A percentile compares a stretch with the other conserved stretches of the same genome.
These are phyloP conservation scores for Anticlea derivata DNA, from an alignment of 2,888 invertebrate genomes.

Conservation along the genomic window DNA sequence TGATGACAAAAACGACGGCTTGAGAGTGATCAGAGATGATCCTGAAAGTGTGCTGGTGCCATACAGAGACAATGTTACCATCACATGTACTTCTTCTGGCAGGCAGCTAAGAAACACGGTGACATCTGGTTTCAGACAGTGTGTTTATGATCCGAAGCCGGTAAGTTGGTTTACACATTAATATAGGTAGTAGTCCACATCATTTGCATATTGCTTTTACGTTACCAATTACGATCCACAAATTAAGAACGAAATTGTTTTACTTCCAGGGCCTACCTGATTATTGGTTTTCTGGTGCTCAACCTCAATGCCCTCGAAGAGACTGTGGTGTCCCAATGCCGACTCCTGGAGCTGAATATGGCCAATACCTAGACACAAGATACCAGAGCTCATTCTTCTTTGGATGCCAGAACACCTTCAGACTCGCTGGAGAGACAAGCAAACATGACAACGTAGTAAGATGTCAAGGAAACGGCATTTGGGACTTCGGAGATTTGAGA, in stretches of 20 bases:
- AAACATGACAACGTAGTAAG: conserved; percentile 96
- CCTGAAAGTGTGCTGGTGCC: conserved; percentile 93
- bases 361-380: conserved; percentile 93
- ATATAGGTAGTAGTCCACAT: neutral
- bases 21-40: conserved; percentile 90
- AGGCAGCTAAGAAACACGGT: conserved; percentile 91
- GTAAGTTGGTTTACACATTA: conserved; percentile 57
- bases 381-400: conserved; percentile 97
- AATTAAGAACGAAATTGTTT: conserved; percentile 2
- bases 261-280: conserved; percentile 89
- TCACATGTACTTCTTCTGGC: conserved; percentile 91
- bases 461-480: conserved; percentile 95
- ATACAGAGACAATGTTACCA: conserved; percentile 95
- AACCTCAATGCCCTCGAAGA: conserved; percentile 93
- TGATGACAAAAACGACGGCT: conserved; percentile 94
- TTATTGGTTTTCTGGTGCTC: conserved; percentile 94
- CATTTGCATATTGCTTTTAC: no score
- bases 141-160: conserved; percentile 97
- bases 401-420: conserved; percentile 97
- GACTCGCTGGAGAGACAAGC: conserved; percentile 95
- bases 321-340: conserved; percentile 96
- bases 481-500: conserved; percentile 98
- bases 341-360: conserved; percentile 97
- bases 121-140: conserved; percentile 94
- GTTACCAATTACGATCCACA: neutral